phyloP scores from a whole-genome alignment of 1,140 invertebrate genomes.

The Papilio helenus region DNA sequence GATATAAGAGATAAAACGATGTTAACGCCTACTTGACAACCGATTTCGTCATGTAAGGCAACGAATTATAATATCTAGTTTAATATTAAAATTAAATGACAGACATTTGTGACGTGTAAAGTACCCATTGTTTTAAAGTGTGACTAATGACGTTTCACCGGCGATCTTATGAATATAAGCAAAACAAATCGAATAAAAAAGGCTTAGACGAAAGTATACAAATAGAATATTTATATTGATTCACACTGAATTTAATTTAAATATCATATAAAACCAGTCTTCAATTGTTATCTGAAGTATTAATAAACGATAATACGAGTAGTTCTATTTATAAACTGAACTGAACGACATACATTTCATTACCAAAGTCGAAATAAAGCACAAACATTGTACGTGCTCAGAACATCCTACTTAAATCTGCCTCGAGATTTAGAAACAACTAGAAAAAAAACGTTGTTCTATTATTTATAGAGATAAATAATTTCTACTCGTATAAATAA shows the following conservation, averaged over 20 bases:
- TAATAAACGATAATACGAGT: neutral
- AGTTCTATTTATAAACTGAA: constrained; percentile 12
- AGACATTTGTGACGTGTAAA: constrained; percentile 38
- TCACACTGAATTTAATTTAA: neutral
- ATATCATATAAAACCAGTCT: constrained; percentile 21
- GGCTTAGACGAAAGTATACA: neutral
- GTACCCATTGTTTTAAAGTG: constrained; percentile 40
- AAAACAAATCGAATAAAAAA: neutral
- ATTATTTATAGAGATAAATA: no score
- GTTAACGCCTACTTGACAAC: constrained; percentile 39
- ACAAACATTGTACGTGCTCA: neutral
- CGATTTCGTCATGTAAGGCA: constrained; percentile 26
- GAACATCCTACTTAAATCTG: neutral
- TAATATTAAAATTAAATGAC: constrained; percentile 38
- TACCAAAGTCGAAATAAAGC: neutral
- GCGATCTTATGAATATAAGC: neutral
- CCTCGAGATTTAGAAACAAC: neutral
- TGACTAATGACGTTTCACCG: constrained; percentile 1
- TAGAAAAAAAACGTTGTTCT: no score
- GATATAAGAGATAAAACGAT: constrained; percentile 54
- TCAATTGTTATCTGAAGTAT: neutral
- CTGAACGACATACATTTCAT: neutral
- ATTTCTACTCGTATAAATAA: constrained; percentile 3
- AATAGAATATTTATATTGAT: constrained; percentile 19
- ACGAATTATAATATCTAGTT: neutral